A percentile compares a stretch with the other conserved stretches of the same genome.
These are phyloP conservation scores for Phrynocephalus versicolor DNA, from an alignment of 2,113 vertebrate species.

Conservation along the genomic window DNA sequence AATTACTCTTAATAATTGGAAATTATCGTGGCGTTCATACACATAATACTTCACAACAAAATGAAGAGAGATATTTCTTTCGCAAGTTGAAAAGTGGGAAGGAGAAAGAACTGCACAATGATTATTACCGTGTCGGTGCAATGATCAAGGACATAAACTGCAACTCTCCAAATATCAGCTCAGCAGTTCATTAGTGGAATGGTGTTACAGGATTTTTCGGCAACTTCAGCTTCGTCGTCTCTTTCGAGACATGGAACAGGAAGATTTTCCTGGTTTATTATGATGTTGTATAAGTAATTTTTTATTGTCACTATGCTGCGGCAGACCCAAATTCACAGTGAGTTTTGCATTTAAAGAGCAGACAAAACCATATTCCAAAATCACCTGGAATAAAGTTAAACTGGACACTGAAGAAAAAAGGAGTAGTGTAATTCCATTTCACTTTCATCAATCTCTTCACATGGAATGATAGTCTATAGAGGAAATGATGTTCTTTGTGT, in stretches of 20 bases:
- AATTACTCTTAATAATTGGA: neutral
- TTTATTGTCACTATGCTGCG: too few species aligned
- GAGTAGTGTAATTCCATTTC: too few species aligned
- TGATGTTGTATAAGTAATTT: too few species aligned
- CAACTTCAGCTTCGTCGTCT: neutral
- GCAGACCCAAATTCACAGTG: too few species aligned
- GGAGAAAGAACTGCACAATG: neutral
- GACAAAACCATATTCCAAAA: too few species aligned
- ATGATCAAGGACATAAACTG: neutral
- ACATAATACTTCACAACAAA: neutral
- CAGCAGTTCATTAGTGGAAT: neutral
- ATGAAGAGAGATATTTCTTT: neutral
- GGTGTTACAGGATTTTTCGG: neutral
- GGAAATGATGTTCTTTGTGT: too few species aligned
- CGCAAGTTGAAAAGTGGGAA: neutral
- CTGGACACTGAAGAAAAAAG: too few species aligned
- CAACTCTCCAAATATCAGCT: neutral
- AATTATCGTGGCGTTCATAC: neutral
- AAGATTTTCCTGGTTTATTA: neutral
- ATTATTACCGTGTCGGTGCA: neutral
- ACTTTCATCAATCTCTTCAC: too few species aligned
- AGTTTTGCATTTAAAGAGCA: too few species aligned
- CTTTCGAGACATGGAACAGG: neutral
- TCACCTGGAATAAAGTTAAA: too few species aligned
- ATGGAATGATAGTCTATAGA: too few species aligned